These are phyloP conservation scores for Salvelinus sp. DNA, from an alignment of 2,113 vertebrate genomes.

Conservation along the genomic window DNA sequence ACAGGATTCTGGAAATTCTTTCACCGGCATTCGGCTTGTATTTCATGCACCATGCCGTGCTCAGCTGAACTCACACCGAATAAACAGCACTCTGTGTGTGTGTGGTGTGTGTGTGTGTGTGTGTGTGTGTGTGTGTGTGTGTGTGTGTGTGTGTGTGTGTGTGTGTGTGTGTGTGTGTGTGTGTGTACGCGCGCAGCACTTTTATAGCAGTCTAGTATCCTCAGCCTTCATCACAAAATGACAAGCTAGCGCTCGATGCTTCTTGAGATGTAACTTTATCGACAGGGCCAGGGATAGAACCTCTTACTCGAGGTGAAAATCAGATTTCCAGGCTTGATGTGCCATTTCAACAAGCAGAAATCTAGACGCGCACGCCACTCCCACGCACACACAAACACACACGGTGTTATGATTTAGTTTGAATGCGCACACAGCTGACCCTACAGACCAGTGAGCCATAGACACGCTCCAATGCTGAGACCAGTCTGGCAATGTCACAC, in stretches of 20 bases:
- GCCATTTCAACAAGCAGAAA: no score
- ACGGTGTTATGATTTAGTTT: not conserved
- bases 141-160: slow-evolving; percentile 5
- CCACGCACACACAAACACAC: not conserved
- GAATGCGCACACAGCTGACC: not conserved
- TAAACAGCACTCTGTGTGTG: slow-evolving; percentile 10
- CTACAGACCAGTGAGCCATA: not conserved
- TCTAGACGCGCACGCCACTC: no score
- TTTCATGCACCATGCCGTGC: not conserved
- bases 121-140: slow-evolving; percentile 7
- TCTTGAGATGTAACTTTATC: not conserved
- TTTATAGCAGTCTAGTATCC: not conserved
- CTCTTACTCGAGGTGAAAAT: not conserved
- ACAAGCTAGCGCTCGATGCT: not conserved
- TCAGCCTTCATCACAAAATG: not conserved
- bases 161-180: slow-evolving; percentile 10
- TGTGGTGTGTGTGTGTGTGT: slow-evolving; percentile 3
- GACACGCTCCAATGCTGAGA: slow-evolving; percentile 23
- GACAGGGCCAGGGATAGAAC: not conserved
- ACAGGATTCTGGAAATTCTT: slow-evolving; percentile 44
- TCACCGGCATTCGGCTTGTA: slow-evolving; percentile 4
- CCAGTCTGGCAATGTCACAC: slow-evolving; percentile 44
- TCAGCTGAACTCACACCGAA: slow-evolving; percentile 1
- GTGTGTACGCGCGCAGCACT: not conserved
- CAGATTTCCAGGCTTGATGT: not conserved